These are phyloP conservation scores for Rhinolophus ferrumequinum DNA, from an alignment of 2,113 vertebrate genomes.

Conservation along the genomic window DNA sequence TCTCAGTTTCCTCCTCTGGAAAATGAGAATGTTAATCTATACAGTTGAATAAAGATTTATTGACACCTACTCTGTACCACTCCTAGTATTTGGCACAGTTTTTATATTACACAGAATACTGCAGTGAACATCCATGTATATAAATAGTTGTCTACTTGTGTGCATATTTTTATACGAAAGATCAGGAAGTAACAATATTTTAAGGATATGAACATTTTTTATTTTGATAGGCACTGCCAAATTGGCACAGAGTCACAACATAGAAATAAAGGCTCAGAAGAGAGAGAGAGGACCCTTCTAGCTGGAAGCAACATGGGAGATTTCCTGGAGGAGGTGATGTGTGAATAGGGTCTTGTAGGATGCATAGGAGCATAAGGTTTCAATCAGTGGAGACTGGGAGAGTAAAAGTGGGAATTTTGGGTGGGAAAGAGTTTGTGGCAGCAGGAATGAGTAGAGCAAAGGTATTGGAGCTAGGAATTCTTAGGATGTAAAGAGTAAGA, in stretches of 20 bases:
- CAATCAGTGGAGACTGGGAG: background rate
- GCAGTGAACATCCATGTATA: background rate
- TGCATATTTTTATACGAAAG: conserved; percentile 3
- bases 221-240: background rate
- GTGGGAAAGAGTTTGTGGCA: background rate
- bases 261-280: background rate
- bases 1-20: conserved; percentile 69
- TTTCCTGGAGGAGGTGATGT: background rate
- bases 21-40: conserved; percentile 41
- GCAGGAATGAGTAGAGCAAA: background rate
- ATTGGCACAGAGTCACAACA: background rate
- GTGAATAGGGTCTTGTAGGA: background rate
- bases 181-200: background rate
- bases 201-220: background rate
- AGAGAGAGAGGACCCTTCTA: background rate
- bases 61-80: background rate
- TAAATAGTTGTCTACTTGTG: background rate
- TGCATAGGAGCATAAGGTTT: background rate
- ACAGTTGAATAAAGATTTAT: background rate
- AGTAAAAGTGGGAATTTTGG: background rate
- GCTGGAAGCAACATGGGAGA: background rate
- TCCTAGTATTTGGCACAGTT: background rate
- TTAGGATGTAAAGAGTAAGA: background rate
- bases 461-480: background rate
- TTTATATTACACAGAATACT: background rate